These are phyloP conservation scores for Hypolimnas misippus DNA, from an alignment of 2,888 invertebrate genomes.

Conservation along the genomic window DNA sequence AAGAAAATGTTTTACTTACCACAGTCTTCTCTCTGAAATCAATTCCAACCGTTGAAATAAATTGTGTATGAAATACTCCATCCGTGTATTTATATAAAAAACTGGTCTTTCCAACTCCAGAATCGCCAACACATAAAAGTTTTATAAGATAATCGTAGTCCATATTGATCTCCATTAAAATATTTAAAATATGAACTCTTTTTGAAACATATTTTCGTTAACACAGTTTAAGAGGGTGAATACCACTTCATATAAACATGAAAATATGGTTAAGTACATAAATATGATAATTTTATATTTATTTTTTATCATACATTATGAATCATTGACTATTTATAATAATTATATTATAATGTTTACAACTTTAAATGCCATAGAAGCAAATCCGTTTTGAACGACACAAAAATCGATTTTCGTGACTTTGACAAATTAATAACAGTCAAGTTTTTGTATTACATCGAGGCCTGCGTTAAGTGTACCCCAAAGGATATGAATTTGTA, in stretches of 20 bases:
- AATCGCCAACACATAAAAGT: conserved; percentile 97
- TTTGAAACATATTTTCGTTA: conserved; percentile 9
- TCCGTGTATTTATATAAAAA: conserved; percentile 98
- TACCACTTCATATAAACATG: neutral
- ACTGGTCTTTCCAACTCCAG: conserved; percentile 98
- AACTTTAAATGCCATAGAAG: neutral
- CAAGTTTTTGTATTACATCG: too few relatives aligned
- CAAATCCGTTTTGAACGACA: neutral
- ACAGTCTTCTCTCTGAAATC: conserved; percentile 98
- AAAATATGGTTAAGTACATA: neutral
- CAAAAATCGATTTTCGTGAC: too few relatives aligned
- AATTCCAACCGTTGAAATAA: conserved; percentile 98
- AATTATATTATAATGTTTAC: neutral
- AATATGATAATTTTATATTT: neutral
- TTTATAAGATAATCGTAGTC: conserved; percentile 97
- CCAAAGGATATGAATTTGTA: too few relatives aligned
- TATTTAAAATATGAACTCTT: conserved; percentile 25
- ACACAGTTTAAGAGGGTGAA: neutral
- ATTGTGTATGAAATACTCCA: conserved; percentile 94
- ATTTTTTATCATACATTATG: neutral
- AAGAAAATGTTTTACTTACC: conserved; percentile 83
- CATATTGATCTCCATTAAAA: conserved; percentile 67
- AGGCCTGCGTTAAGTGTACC: too few relatives aligned
- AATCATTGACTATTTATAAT: neutral
- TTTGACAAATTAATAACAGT: too few relatives aligned